phyloP scores from a whole-genome alignment of 1,140 invertebrate genomes.

The Zaprionus africanus region DNA sequence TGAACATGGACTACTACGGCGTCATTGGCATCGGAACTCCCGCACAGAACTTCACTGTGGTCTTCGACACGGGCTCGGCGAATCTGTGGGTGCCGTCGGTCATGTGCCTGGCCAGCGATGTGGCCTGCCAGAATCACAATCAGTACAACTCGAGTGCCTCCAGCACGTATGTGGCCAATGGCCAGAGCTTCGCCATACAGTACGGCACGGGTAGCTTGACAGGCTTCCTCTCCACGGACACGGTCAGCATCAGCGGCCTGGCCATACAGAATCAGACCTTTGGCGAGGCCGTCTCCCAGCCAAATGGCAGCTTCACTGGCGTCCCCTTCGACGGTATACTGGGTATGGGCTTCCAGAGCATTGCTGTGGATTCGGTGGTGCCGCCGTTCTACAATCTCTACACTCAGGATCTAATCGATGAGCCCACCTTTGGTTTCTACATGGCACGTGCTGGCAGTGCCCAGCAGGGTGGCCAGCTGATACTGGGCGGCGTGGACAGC shows the following conservation, averaged over 20 bases:
- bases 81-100: constrained; percentile 74
- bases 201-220: constrained; percentile 69
- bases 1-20: constrained; percentile 86
- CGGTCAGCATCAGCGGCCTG: constrained; percentile 86
- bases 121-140: constrained; percentile 68
- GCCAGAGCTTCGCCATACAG: constrained; percentile 64
- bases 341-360: constrained; percentile 94
- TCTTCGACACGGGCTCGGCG: constrained; percentile 73
- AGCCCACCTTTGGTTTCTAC: constrained; percentile 97
- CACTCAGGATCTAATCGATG: constrained; percentile 90
- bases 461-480: constrained; percentile 57
- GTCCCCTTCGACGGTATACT: constrained; percentile 98
- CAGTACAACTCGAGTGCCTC: constrained; percentile 72
- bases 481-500: constrained; percentile 69
- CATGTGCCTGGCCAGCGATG: constrained; percentile 53
- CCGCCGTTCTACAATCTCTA: constrained; percentile 98
- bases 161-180: constrained; percentile 61
- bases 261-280: constrained; percentile 93
- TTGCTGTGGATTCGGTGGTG: constrained; percentile 94
- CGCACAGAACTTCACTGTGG: constrained; percentile 88
- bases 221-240: constrained; percentile 66
- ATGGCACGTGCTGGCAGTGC: constrained; percentile 86
- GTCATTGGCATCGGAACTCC: constrained; percentile 96
- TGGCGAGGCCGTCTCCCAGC: constrained; percentile 97
- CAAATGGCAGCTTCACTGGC: constrained; percentile 94